Evolutionary conservation across 2,888 invertebrate genomes (phyloP).

Genomic region (Melieria picta): DNA sequence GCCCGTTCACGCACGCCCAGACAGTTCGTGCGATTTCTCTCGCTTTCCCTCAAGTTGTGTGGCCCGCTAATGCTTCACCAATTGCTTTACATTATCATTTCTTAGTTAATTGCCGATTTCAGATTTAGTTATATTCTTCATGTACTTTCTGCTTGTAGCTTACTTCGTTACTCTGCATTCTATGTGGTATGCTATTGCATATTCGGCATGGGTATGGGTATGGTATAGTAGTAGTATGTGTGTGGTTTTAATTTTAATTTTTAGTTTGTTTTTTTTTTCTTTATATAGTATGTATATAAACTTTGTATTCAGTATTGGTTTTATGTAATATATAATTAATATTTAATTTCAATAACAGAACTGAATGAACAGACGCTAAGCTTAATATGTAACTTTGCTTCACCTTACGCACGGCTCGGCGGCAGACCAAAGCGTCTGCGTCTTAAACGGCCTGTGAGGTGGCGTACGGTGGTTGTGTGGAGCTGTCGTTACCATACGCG

Average conservation of each 20-base stretch:
- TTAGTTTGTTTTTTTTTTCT: conserved; percentile 45
- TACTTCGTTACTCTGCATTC: not conserved
- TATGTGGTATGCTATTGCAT: too few relatives aligned
- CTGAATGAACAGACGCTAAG: conserved; percentile 64
- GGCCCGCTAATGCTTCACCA: conserved; percentile 35
- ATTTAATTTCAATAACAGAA: conserved; percentile 61
- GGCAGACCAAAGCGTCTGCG: conserved; percentile 41
- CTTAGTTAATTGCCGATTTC: conserved; percentile 37
- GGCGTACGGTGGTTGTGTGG: conserved; percentile 66
- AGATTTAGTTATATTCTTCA: conserved; percentile 37
- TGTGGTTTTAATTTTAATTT: conserved; percentile 37
- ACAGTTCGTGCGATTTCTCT: too few relatives aligned
- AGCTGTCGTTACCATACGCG: conserved; percentile 65
- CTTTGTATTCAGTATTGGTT: conserved; percentile 38
- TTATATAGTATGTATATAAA: conserved; percentile 47
- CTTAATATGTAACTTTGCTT: conserved; percentile 54
- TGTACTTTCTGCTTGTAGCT: conserved; percentile 43
- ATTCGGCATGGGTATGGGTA: too few relatives aligned
- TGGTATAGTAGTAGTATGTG: not conserved
- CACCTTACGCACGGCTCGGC: conserved; percentile 27
- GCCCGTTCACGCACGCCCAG: too few relatives aligned
- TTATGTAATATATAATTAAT: conserved; percentile 42
- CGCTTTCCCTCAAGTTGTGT: too few relatives aligned
- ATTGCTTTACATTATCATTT: conserved; percentile 48
- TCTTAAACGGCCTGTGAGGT: conserved; percentile 65